These are phyloP conservation scores for Pollenia amentaria DNA, from an alignment of 2,888 invertebrate genomes.

Conservation along the genomic window DNA sequence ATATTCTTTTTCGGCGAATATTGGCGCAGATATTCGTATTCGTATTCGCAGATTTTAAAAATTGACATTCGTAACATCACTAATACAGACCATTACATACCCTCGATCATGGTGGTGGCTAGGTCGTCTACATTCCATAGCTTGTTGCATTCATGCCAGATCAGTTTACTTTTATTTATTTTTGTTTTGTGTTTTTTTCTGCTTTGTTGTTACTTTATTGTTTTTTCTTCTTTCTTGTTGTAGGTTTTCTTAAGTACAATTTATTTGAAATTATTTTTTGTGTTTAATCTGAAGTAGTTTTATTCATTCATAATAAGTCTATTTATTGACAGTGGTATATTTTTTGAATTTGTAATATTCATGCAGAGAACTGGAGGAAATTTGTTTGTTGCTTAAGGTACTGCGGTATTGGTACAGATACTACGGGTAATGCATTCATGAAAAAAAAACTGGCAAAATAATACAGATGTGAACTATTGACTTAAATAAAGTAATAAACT, in stretches of 20 bases:
- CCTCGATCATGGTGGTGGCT: constrained; percentile 55
- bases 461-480: too few species aligned
- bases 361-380: too few species aligned
- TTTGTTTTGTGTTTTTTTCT: constrained; percentile 21
- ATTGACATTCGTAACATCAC: too few species aligned
- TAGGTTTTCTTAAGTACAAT: constrained; percentile 35
- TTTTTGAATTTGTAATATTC: background rate
- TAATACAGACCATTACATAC: background rate
- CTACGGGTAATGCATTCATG: constrained; percentile 7
- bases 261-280: constrained; percentile 30
- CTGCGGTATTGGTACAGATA: background rate
- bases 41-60: too few species aligned
- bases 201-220: background rate
- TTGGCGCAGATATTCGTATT: too few species aligned
- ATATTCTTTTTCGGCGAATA: too few species aligned
- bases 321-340: constrained; percentile 8
- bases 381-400: too few species aligned
- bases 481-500: too few species aligned
- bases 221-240: constrained; percentile 28
- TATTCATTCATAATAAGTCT: constrained; percentile 41
- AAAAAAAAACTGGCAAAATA: background rate
- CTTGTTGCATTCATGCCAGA: constrained; percentile 51
- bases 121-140: constrained; percentile 71
- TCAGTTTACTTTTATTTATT: constrained; percentile 21
- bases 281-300: constrained; percentile 33